A percentile compares a stretch with the other conserved stretches of the same genome.
These are phyloP conservation scores for Drosophila sp. DNA, from an alignment of 1,140 invertebrate species.

Conservation along the genomic window DNA sequence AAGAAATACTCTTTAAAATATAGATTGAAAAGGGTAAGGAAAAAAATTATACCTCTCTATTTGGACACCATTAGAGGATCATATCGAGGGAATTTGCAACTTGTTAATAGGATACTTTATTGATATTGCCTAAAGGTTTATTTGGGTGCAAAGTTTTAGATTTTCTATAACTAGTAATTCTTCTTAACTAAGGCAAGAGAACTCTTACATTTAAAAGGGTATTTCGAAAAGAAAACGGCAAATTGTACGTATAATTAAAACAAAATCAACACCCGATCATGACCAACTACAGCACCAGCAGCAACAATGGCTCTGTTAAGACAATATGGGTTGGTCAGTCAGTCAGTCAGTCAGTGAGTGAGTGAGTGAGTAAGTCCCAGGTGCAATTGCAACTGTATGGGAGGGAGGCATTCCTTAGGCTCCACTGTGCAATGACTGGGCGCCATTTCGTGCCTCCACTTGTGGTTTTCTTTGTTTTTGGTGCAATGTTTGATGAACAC, in stretches of 20 bases:
- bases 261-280: slow-evolving; percentile 58
- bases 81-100: too few species aligned
- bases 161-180: background rate
- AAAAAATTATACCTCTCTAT: too few species aligned
- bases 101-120: too few species aligned
- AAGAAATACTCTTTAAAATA: slow-evolving; percentile 38
- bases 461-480: slow-evolving; percentile 18
- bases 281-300: slow-evolving; percentile 4
- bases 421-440: slow-evolving; percentile 39
- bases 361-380: slow-evolving; percentile 38
- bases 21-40: background rate
- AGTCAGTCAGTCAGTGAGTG: slow-evolving; percentile 47
- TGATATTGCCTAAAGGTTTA: too few species aligned
- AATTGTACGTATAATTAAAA: slow-evolving; percentile 64
- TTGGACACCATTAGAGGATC: too few species aligned
- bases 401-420: slow-evolving; percentile 20
- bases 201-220: slow-evolving; percentile 26
- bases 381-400: slow-evolving; percentile 26
- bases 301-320: slow-evolving; percentile 11
- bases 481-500: slow-evolving; percentile 78
- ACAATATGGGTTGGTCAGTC: slow-evolving; percentile 58
- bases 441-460: slow-evolving; percentile 32
- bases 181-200: background rate
- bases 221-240: slow-evolving; percentile 43
- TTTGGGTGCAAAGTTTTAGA: too few species aligned